A percentile compares a stretch with the other conserved stretches of the same genome.
Evolutionary conservation across 2,797 vertebrate species (phyloP).

Genomic region (Clamator glandarius): DNA sequence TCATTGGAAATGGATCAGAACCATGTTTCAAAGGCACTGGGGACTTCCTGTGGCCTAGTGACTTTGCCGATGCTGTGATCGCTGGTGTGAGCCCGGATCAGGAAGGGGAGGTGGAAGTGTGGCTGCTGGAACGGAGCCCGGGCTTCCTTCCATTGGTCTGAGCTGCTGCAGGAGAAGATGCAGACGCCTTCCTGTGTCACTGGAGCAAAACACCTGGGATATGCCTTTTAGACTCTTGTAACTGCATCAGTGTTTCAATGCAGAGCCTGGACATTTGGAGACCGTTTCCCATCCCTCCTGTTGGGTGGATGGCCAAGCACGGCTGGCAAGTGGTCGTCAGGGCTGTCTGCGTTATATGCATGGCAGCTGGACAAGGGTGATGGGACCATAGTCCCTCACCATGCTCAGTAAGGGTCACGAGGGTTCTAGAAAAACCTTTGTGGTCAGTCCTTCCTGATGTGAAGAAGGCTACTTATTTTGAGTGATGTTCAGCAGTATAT

Average conservation of each 20-base stretch:
- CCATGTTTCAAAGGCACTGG: rapidly evolving
- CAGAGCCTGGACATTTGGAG: not conserved
- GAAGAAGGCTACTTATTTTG: not conserved
- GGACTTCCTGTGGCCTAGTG: not conserved
- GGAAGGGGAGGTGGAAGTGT: not conserved
- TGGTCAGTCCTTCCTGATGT: not conserved
- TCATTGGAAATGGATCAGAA: not conserved
- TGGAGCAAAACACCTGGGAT: not conserved
- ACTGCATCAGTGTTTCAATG: not conserved
- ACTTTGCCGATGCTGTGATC: not conserved
- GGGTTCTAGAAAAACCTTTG: not conserved
- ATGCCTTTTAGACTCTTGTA: not conserved
- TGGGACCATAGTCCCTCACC: not conserved
- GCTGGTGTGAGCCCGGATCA: not conserved
- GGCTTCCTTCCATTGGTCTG: not conserved
- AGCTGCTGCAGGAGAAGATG: constrained; percentile 13
- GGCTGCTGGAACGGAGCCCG: constrained; percentile 1
- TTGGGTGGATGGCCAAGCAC: rapidly evolving
- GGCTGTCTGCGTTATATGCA: not conserved
- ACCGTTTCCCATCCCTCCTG: not conserved
- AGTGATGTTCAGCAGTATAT: not conserved
- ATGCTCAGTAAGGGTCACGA: not conserved
- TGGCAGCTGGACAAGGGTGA: not conserved
- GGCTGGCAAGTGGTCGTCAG: not conserved
- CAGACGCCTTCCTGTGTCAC: not conserved